phyloP scores from a whole-genome alignment of 2,888 invertebrate species.

The Artemia sinica region DNA sequence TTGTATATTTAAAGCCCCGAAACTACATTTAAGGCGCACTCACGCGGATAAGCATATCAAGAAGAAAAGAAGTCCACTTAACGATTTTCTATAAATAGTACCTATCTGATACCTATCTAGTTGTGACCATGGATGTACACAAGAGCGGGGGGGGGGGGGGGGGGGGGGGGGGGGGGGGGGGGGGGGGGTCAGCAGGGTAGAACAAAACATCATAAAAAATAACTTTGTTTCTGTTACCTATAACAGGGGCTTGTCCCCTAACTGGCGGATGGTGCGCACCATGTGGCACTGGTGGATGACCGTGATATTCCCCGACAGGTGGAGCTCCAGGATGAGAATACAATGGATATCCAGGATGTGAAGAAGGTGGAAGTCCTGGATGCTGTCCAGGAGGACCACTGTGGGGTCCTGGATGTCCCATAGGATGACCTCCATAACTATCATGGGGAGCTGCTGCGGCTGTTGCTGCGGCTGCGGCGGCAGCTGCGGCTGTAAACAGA shows the following conservation, averaged over 20 bases:
- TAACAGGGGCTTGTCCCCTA: neutral
- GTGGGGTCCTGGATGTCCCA: slow-evolving; percentile 22
- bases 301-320: slow-evolving; percentile 25
- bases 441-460: slow-evolving; percentile 3
- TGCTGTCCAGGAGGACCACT: slow-evolving; percentile 25
- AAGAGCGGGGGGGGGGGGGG: neutral
- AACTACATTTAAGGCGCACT: too few species aligned
- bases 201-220: neutral
- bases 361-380: slow-evolving; percentile 25
- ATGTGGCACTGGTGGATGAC: slow-evolving; percentile 22
- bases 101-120: too few species aligned
- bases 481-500: too few species aligned
- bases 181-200: neutral
- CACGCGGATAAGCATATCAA: too few species aligned
- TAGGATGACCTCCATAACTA: slow-evolving; percentile 4
- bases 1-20: too few species aligned
- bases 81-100: too few species aligned
- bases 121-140: neutral
- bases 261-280: slow-evolving; percentile 24
- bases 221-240: neutral
- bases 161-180: neutral
- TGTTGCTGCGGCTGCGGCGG: neutral
- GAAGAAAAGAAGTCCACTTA: too few species aligned
- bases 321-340: slow-evolving; percentile 24
- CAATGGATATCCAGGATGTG: slow-evolving; percentile 25